These are phyloP conservation scores for Scaptomyza caliginosa DNA, from an alignment of 2,888 invertebrate species.

Conservation along the genomic window DNA sequence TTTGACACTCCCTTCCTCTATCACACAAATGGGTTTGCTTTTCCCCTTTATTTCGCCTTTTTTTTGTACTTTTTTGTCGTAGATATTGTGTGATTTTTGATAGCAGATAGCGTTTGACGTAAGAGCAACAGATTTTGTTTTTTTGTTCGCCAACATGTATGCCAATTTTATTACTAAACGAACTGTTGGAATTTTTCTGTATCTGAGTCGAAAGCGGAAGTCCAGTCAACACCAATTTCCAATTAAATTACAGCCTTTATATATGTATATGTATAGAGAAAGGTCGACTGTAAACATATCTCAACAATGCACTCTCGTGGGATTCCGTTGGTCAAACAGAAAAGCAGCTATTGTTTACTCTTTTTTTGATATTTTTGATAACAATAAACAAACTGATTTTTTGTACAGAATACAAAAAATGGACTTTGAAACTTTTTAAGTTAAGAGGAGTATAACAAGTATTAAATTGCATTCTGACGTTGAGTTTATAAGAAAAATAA, in stretches of 20 bases:
- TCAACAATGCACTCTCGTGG: background rate
- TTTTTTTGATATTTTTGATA: background rate
- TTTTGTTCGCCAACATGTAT: conserved; percentile 57
- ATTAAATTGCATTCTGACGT: background rate
- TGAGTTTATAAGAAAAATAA: background rate
- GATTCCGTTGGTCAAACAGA: background rate
- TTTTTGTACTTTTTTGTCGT: conserved; percentile 28
- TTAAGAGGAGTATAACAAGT: background rate
- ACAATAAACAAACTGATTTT: conserved; percentile 1
- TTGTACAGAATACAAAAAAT: background rate
- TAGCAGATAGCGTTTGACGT: conserved; percentile 72
- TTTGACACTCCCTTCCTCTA: background rate
- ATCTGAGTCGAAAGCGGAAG: conserved; percentile 30
- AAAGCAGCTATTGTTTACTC: background rate
- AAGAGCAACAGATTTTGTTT: conserved; percentile 74
- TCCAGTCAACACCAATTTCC: conserved; percentile 28
- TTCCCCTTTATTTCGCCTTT: conserved; percentile 23
- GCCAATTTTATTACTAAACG: conserved; percentile 66
- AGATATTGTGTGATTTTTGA: conserved; percentile 63
- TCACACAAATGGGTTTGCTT: conserved; percentile 13
- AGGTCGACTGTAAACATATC: background rate
- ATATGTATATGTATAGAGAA: conserved; percentile 10
- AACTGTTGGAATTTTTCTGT: conserved; percentile 40
- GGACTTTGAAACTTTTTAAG: background rate
- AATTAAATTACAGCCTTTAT: conserved; percentile 28